Base-by-base conservation (phyloP, 2,888 invertebrate genomes). In the Trissolcus brochymenae region DNA sequence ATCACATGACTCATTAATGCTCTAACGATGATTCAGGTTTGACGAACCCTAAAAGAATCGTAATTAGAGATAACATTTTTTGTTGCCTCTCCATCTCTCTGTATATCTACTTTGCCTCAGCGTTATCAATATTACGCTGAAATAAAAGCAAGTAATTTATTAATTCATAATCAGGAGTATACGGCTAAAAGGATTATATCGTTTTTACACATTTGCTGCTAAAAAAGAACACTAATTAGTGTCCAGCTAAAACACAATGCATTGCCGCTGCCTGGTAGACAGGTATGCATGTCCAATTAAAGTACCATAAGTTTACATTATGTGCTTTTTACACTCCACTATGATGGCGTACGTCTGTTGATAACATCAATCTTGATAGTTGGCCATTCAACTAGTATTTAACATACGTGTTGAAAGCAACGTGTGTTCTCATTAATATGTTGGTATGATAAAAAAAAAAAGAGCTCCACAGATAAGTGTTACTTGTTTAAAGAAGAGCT, bases 201-300 rank as follows among this genome's bases (percentile, higher is more conserved):
- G 79, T 82, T 82, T 82, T 82, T 79, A 81, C 78, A 81, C 83
- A 81, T 82, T 83, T 78, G 76, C 70, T 67, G 70, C 72, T 57
- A 75, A 79, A 79, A 79, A 81, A 78, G 79, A 70, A 79, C 75
- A 79, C 79, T 83, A 84, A 83, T 83, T 83, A 83, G 80, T 78
- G 79, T 72, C 79, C 54, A 49, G 77, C 74, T 79, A 74, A 78
- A 79, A 68, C 62, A 77, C 76, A 76, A 80, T 74, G 67, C 70
- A 81, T 74, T 62, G 70, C 72, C 57, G 53, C 76, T 56, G 51
- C 55, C 9, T 25, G 14, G 70, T 43, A 59, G 80, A 75, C 82
- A 79, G 81, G 79, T 84, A 83, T 81, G 82, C 84, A 84, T 84
- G 85, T 85, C 84, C 85, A 85, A 85, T 86, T 84, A 85, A 85